Evolutionary conservation across 2,888 invertebrate genomes (phyloP).

Genomic region (Arrhopalites spinosus): DNA sequence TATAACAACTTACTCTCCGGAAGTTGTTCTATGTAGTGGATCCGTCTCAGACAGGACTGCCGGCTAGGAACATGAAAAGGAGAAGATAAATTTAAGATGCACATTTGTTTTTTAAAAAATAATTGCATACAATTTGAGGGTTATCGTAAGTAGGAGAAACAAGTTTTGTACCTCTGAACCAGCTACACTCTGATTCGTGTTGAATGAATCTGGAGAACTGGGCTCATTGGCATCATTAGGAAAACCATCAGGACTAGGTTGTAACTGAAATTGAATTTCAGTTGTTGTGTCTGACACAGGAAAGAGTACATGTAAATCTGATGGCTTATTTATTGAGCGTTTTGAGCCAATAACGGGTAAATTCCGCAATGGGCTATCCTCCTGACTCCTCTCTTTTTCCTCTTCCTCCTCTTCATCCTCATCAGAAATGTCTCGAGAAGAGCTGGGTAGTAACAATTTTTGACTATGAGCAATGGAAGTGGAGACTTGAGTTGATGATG

Average conservation of each 20-base stretch:
- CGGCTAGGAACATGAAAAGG: too few species aligned
- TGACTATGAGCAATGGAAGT: background rate
- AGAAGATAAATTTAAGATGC: too few species aligned
- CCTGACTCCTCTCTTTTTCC: constrained; percentile 15
- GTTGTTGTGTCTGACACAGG: background rate
- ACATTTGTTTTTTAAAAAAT: too few species aligned
- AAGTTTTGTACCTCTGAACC: constrained; percentile 55
- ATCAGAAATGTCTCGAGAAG: too few species aligned
- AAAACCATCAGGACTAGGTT: constrained; percentile 41
- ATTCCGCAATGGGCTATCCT: background rate
- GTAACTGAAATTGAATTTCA: constrained; percentile 31
- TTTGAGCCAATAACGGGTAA: background rate
- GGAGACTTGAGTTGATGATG: background rate
- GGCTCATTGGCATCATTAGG: constrained; percentile 48
- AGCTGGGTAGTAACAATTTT: constrained; percentile 11
- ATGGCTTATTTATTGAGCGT: constrained; percentile 42
- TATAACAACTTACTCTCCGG: constrained; percentile 56
- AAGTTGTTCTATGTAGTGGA: constrained; percentile 55
- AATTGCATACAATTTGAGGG: too few species aligned
- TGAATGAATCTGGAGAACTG: constrained; percentile 56
- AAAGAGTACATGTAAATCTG: constrained; percentile 48
- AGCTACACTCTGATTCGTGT: constrained; percentile 56
- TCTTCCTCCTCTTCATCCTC: background rate
- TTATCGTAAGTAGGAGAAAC: too few species aligned
- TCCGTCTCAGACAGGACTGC: constrained; percentile 50